These are phyloP conservation scores for Acrocera orbiculus DNA, from an alignment of 2,888 invertebrate genomes.

Conservation along the genomic window DNA sequence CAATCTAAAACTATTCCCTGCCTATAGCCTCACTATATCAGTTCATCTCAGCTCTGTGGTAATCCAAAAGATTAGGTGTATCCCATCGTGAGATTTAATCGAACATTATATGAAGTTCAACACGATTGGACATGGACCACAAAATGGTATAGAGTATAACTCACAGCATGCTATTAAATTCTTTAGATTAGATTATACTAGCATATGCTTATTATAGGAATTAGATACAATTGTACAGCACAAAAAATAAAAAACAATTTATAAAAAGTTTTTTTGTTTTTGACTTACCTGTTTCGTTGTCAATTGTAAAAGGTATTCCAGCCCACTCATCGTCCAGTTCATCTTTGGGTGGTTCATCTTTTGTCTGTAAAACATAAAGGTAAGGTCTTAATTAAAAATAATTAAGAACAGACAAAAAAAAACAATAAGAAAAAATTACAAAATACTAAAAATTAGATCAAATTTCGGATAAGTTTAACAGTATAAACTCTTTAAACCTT, in stretches of 20 bases:
- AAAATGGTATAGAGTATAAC: background rate
- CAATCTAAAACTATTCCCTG: too few relatives aligned
- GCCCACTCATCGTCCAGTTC: slow-evolving; percentile 56
- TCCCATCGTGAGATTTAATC: too few relatives aligned
- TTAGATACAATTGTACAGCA: too few relatives aligned
- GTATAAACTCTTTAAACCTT: slow-evolving; percentile 1
- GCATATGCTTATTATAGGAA: too few relatives aligned
- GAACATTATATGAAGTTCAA: background rate
- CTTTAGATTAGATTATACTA: background rate
- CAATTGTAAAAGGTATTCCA: slow-evolving; percentile 64
- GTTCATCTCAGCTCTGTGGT: too few relatives aligned
- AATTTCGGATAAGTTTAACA: background rate
- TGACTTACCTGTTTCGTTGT: slow-evolving; percentile 68
- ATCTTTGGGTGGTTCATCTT: slow-evolving; percentile 16
- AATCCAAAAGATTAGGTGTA: too few relatives aligned
- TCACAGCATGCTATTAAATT: background rate
- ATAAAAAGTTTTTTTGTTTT: background rate
- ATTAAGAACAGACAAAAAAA: too few relatives aligned
- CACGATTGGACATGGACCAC: background rate
- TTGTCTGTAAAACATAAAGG: slow-evolving; percentile 10
- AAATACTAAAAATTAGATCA: too few relatives aligned
- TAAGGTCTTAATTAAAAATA: background rate
- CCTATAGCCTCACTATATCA: too few relatives aligned
- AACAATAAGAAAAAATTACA: too few relatives aligned
- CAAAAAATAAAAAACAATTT: too few relatives aligned